A percentile compares a stretch with the other conserved stretches of the same genome.
Conservation (phyloP, 2,113 vertebrate species). For the Lanius collurio region DNA sequence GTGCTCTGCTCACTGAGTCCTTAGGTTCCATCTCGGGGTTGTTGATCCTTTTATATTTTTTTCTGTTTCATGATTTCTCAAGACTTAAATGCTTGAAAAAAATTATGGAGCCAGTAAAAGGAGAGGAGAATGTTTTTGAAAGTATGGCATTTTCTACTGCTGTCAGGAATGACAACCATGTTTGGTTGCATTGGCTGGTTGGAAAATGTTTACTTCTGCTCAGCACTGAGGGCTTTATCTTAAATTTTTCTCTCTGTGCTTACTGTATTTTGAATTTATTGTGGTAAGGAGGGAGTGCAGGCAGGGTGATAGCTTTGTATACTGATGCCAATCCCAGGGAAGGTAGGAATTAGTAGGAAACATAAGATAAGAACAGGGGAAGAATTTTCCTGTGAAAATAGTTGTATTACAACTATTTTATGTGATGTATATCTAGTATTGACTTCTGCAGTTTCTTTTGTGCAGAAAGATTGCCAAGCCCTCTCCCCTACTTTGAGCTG, state of each 20-base stretch:
- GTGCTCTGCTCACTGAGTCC: neutral
- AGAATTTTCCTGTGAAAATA: neutral
- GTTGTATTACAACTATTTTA: neutral
- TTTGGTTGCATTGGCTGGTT: neutral
- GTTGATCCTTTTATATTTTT: fast-evolving
- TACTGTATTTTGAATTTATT: neutral
- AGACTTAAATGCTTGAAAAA: neutral
- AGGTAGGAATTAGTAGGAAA: neutral
- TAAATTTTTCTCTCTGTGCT: neutral
- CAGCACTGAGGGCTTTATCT: neutral
- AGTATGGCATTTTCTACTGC: fast-evolving
- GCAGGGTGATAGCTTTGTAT: neutral
- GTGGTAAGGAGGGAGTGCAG: neutral
- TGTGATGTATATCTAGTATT: neutral
- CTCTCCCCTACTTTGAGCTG: neutral
- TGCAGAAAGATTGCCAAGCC: neutral
- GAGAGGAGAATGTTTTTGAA: neutral
- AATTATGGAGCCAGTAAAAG: neutral
- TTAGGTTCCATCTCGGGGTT: neutral
- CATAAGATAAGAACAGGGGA: neutral
- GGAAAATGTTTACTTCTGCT: neutral
- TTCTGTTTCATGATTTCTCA: neutral
- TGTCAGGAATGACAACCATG: neutral
- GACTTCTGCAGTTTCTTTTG: neutral
- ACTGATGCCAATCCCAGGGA: neutral